Evolutionary conservation across 2,888 invertebrate genomes (phyloP), one percentile per base, ranked within the genome.

Genomic region (Acholoe squamosa): DNA sequence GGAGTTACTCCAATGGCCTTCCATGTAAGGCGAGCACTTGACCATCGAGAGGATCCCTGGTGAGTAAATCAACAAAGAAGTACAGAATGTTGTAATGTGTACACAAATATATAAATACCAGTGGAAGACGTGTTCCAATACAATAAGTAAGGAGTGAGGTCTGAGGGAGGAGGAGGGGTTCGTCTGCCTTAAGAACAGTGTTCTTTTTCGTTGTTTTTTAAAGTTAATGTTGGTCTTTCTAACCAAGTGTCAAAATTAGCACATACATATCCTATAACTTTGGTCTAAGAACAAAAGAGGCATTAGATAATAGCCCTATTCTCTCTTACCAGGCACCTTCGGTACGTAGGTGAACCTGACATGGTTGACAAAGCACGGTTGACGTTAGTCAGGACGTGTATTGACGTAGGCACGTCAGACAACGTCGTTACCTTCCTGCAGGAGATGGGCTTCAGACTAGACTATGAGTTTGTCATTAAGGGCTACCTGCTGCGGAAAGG

Each of bases 401-500:
- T 99, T 91, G 99, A 99, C 95, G 98, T 99, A 93, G 98, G 98
- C 0, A 98, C 98, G 92, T 98, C 98, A 93, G 97, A 97, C 31
- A 98, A 98, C 94, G 97, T 99, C 16, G 97, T 98, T 0, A 98
- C 98, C 93, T 99, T 99, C 95, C 97, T 99, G 0, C 98, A 97
- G 92, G 99, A 99, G 96, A 96, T 99, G 92, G 99, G 99, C 51
- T 96, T 96, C 93, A 96, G 96, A 92, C 96, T 98, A 92, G 99
- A 99, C 95, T 99, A 98, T 96, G 99, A 99, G 96, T 99, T 98
- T 95, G 98, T 98, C 93, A 97, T 98, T 0, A 97, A 98, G 96
- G 99, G 98, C 95, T 98, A 98, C 94, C 98, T 99, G 97, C 99
- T 99, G 94, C 97, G 98, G 91, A 99, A 99, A 96, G 99, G 99